Evolutionary conservation across 2,888 invertebrate species (phyloP).

Genomic region (Cheiracanthium punctorium): DNA sequence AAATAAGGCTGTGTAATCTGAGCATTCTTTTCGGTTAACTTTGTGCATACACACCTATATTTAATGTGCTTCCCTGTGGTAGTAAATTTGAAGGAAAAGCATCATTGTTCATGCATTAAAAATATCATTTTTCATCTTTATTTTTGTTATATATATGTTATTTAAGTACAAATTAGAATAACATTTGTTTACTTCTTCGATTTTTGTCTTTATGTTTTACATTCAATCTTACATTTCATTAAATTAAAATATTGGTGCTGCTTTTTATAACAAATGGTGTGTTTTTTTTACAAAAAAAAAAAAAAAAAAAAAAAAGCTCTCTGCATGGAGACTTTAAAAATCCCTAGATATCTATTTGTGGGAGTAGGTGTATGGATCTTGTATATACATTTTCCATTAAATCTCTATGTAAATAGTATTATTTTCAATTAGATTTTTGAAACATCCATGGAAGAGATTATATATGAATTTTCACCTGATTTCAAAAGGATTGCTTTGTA

Average conservation of each 20-base stretch:
- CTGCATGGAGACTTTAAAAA: background rate
- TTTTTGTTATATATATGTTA: background rate
- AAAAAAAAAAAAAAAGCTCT: background rate
- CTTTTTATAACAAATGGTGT: background rate
- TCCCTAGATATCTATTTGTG: background rate
- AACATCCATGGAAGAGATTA: background rate
- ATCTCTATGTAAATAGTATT: slow-evolving; percentile 4
- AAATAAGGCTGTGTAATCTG: too few species aligned
- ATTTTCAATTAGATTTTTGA: background rate
- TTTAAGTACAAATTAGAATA: slow-evolving; percentile 7
- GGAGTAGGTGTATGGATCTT: background rate
- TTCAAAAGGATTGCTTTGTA: background rate
- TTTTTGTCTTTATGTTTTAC: background rate
- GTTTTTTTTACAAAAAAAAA: background rate
- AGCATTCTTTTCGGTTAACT: too few species aligned
- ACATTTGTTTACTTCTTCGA: background rate
- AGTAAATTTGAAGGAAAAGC: too few species aligned
- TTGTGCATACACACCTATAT: too few species aligned
- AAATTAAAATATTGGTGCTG: slow-evolving; percentile 7
- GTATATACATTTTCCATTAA: background rate
- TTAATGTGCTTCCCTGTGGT: too few species aligned
- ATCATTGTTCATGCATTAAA: too few species aligned
- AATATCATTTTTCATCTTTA: background rate
- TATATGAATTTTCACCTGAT: background rate
- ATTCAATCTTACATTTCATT: background rate